Evolutionary conservation across 1,140 invertebrate genomes (phyloP), one percentile per base, ranked within the genome.

Genomic region (Aradophagus sp.): DNA sequence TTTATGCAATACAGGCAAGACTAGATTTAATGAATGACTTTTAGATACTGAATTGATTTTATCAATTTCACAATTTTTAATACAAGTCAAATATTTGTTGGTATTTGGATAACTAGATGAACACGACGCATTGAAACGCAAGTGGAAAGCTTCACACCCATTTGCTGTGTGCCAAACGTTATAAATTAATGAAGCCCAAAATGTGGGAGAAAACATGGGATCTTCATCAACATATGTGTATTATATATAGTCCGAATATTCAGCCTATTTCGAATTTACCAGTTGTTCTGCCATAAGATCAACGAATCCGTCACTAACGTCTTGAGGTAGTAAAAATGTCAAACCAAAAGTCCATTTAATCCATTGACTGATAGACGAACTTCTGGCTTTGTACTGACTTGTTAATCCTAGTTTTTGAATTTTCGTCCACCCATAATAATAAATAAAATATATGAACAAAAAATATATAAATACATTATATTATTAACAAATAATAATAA

Each of bases 91-190:
- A 27, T 39, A 52, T 2, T 1, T 19, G 12, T 39, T 52, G 12
- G 39, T 52, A 19, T 52, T 38, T 26, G 48, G 23, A 31, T 38
- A 14, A 16, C 13, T 2, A 17, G 34, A 29, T 29, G 35, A 6
- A 19, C 17, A 50, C 2, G 13, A 12, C 1, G 17, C 14, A 26
- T 44, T 45, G 20, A 27, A 45, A 11, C 10, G 17, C 13, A 20
- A 44, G 4, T 55, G 32, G 29, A 36, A 47, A 12, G 55, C 34
- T 39, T 52, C 34, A 14, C 31, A 59, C 6, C 39, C 39, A 29
- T 44, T 59, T 20, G 42, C 39, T 39, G 41, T 47, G 16, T 8
- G 26, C 42, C 35, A 38, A 34, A 17, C 29, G 17, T 15, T 36
- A 14, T 14, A 13, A 0, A 20, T 32, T n/a, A 27, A 36, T n/a